A percentile compares a stretch with the other conserved stretches of the same genome.
Conservation (phyloP, 2,888 invertebrate genomes). For the Abrostola triplasia region DNA sequence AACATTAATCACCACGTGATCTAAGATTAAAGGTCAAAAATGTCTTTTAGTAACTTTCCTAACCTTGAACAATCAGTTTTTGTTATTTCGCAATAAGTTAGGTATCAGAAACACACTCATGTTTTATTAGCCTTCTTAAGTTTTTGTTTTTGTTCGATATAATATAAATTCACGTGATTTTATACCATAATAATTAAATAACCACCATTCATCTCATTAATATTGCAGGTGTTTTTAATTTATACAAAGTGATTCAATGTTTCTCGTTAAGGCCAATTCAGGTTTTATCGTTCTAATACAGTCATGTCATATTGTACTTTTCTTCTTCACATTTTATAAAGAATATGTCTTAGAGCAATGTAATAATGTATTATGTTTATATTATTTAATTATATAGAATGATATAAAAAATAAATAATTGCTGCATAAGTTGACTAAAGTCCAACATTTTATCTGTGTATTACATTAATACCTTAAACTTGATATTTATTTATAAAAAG, state of each 20-base stretch:
- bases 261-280: conserved; percentile 45
- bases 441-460: neutral
- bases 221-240: conserved; percentile 76
- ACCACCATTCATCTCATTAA: conserved; percentile 61
- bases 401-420: neutral
- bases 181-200: conserved; percentile 62
- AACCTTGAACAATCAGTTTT: conserved; percentile 67
- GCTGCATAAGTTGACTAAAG: neutral
- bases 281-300: conserved; percentile 39
- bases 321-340: conserved; percentile 21
- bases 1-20: conserved; percentile 25
- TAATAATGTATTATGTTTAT: neutral
- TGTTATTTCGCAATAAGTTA: conserved; percentile 51
- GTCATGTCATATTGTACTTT: conserved; percentile 35
- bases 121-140: conserved; percentile 49
- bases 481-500: conserved; percentile 7
- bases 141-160: conserved; percentile 54
- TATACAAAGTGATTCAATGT: conserved; percentile 69
- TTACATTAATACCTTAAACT: conserved; percentile 2
- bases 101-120: conserved; percentile 60
- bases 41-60: conserved; percentile 64
- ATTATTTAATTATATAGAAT: conserved; percentile 2
- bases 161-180: conserved; percentile 40
- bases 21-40: conserved; percentile 49
- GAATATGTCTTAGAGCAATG: neutral